Percentiles rank a stretch among this genome's conserved stretches.
Conservation (phyloP, 2,797 vertebrate genomes). For the Phataginus tricuspis region DNA sequence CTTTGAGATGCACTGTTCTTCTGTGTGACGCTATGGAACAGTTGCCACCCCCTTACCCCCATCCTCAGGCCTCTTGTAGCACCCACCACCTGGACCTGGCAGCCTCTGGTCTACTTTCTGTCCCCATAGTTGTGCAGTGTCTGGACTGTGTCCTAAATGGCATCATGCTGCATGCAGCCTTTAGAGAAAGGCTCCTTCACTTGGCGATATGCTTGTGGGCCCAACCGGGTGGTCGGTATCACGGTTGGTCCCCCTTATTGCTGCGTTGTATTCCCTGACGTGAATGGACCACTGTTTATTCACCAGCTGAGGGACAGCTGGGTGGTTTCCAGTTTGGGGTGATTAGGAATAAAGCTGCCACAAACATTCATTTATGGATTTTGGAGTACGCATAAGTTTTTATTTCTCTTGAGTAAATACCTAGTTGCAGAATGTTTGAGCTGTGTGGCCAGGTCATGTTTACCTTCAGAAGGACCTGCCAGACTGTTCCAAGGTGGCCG, state of each 20-base stretch:
- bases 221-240: fast-evolving
- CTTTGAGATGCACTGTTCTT: too few relatives aligned
- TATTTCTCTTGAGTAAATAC: neutral
- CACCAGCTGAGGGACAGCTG: neutral
- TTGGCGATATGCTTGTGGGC: neutral
- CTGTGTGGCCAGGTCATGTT: neutral
- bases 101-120: neutral
- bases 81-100: fast-evolving
- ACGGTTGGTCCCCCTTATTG: fast-evolving
- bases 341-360: neutral
- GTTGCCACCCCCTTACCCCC: too few relatives aligned
- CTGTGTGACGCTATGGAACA: neutral
- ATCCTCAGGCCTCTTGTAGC: too few relatives aligned
- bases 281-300: too few relatives aligned
- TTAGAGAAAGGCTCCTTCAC: neutral
- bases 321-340: neutral
- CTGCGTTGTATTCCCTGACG: fast-evolving
- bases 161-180: neutral
- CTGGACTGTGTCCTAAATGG: neutral
- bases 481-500: neutral
- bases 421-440: neutral
- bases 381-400: neutral
- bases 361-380: neutral
- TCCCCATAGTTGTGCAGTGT: too few relatives aligned
- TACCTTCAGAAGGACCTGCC: neutral